These are phyloP conservation scores for Eurois occulta DNA, from an alignment of 2,888 invertebrate genomes.

Conservation along the genomic window DNA sequence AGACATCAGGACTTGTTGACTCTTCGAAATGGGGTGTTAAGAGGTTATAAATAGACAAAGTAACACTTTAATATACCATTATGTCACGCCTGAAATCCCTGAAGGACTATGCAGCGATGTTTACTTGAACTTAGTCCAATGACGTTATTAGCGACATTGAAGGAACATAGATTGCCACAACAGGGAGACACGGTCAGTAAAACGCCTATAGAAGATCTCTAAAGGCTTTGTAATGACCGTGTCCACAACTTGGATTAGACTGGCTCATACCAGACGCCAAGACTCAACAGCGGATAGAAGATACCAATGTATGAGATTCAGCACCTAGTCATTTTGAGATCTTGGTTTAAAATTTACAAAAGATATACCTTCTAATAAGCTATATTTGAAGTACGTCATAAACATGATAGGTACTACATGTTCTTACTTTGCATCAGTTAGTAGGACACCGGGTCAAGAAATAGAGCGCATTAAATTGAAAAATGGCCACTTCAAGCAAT, in stretches of 20 bases:
- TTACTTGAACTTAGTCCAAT: too few relatives aligned
- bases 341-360: background rate
- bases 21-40: background rate
- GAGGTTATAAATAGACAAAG: background rate
- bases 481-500: conserved; percentile 42
- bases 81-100: too few relatives aligned
- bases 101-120: too few relatives aligned
- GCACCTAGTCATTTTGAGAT: background rate
- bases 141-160: too few relatives aligned
- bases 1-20: background rate
- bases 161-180: too few relatives aligned
- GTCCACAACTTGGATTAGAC: too few relatives aligned
- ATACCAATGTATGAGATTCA: background rate
- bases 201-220: too few relatives aligned
- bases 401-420: background rate
- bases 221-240: too few relatives aligned
- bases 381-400: background rate
- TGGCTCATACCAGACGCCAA: background rate
- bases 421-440: background rate
- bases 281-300: background rate
- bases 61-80: too few relatives aligned
- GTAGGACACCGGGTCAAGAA: conserved; percentile 5
- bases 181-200: too few relatives aligned
- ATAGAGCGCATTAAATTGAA: conserved; percentile 28
- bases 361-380: background rate